Percentiles rank a stretch among this genome's conserved stretches.
phyloP scores from a whole-genome alignment of 2,113 vertebrate species.

The Porphyrio hochstetteri region DNA sequence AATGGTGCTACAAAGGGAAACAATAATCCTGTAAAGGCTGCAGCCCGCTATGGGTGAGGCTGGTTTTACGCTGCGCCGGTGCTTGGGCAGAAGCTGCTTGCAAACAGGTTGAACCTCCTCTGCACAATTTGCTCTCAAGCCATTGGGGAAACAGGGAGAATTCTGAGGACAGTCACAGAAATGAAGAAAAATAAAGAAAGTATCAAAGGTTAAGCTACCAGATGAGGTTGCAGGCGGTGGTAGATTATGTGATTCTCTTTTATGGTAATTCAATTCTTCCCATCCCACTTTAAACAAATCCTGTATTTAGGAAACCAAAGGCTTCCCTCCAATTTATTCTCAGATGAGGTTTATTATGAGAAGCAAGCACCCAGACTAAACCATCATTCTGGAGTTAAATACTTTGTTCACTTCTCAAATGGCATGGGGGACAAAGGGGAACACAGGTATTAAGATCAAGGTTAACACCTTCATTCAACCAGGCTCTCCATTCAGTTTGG shows the following conservation, averaged over 20 bases:
- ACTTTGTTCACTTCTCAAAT: background rate
- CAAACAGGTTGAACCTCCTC: background rate
- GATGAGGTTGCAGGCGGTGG: background rate
- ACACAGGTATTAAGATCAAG: background rate
- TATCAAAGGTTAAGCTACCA: constrained; percentile 30
- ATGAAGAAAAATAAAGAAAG: constrained; percentile 27
- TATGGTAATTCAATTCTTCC: constrained; percentile 23
- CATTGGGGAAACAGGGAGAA: background rate
- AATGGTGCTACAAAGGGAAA: background rate
- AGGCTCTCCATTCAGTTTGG: background rate
- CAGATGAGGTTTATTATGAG: background rate
- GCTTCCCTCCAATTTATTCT: constrained; percentile 11
- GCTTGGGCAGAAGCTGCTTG: background rate
- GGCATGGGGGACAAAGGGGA: background rate
- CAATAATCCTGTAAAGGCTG: background rate
- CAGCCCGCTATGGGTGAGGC: background rate
- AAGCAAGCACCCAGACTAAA: background rate
- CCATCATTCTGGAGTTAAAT: background rate
- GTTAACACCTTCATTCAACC: constrained; percentile 41
- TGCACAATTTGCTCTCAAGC: background rate
- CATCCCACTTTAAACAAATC: constrained; percentile 10
- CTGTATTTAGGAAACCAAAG: background rate
- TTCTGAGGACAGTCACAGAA: background rate
- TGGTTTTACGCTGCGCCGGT: background rate
- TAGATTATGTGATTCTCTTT: background rate